Evolutionary conservation across 1,140 invertebrate genomes (phyloP).

Genomic region (Eurosta solidaginis): DNA sequence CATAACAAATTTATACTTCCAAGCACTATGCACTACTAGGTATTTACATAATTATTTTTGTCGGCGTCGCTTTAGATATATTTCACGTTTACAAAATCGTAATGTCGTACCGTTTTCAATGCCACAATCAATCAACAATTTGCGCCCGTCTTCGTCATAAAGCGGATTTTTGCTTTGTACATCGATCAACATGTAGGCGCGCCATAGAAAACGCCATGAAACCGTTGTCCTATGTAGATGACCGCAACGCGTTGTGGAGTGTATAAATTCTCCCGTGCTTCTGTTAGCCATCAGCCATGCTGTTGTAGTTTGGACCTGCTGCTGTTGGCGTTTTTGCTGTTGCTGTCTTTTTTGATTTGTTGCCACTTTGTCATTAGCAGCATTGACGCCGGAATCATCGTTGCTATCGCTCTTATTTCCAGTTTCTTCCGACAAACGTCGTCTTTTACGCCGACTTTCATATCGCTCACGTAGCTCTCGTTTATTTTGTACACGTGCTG

Average conservation of each 20-base stretch:
- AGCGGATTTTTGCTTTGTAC: conserved; percentile 51
- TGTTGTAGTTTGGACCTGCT: background rate
- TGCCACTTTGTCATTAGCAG: background rate
- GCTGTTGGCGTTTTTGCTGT: background rate
- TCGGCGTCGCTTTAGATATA: conserved; percentile 49
- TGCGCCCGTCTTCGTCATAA: conserved; percentile 60
- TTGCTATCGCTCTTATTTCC: conserved; percentile 14
- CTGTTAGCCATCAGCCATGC: conserved; percentile 13
- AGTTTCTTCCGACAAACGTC: background rate
- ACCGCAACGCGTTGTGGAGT: conserved; percentile 50
- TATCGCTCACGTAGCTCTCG: conserved; percentile 40
- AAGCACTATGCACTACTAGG: background rate
- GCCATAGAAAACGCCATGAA: conserved; percentile 74
- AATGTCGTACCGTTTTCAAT: conserved; percentile 66
- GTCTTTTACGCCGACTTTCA: background rate
- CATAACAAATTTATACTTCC: background rate
- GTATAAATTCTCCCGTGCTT: conserved; percentile 54
- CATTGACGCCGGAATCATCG: conserved; percentile 37
- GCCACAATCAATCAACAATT: conserved; percentile 65
- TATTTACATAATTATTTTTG: conserved; percentile 34
- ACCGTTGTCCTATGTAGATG: conserved; percentile 61
- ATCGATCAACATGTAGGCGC: conserved; percentile 65
- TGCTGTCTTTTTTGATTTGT: conserved; percentile 5
- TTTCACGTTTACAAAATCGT: conserved; percentile 65
- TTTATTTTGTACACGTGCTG: conserved; percentile 46